Conservation (phyloP, 2,797 vertebrate genomes). For the Sebastes elongatus region DNA sequence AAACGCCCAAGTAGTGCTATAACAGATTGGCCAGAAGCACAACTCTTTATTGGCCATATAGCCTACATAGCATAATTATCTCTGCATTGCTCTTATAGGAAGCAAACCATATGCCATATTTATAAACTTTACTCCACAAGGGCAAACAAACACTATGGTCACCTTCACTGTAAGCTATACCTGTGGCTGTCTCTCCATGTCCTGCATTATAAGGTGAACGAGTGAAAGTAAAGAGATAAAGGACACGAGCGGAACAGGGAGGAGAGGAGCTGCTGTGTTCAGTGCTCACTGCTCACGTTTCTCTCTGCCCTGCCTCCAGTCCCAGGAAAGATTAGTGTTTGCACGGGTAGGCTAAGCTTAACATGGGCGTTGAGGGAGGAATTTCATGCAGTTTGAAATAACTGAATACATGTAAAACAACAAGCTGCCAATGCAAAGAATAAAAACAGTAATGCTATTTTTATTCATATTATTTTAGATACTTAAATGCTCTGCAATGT, state of each 20-base stretch:
- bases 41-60: not conserved
- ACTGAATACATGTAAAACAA: not conserved
- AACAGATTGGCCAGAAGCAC: not conserved
- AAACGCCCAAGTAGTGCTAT: conserved; percentile 40
- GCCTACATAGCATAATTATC: not conserved
- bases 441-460: not conserved
- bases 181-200: not conserved
- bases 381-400: not conserved
- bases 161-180: not conserved
- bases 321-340: conserved; percentile 75
- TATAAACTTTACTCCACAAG: not conserved
- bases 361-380: conserved; percentile 46
- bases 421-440: not conserved
- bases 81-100: not conserved
- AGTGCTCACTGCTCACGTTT: conserved; percentile 75
- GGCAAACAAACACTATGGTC: not conserved
- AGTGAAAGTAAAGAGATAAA: conserved; percentile 9
- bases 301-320: conserved; percentile 67
- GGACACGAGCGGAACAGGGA: not conserved
- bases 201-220: not conserved
- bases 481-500: not conserved
- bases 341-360: conserved; percentile 64
- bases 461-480: not conserved
- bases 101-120: not conserved
- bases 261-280: conserved; percentile 23